Conservation (phyloP, 2,888 invertebrate species). For the Lottia gigantea region DNA sequence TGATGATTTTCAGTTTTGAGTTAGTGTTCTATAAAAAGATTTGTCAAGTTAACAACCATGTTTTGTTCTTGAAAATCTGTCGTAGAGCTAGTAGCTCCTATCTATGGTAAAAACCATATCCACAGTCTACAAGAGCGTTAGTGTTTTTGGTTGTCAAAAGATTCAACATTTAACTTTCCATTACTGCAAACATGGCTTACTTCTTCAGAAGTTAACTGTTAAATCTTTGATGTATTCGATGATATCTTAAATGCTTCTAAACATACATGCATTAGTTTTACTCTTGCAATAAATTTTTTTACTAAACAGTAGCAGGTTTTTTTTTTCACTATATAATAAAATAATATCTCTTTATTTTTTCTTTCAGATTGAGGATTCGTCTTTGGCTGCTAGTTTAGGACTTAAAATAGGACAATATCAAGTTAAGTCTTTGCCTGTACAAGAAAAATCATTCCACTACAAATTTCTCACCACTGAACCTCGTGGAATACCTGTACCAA, state of each 20-base stretch:
- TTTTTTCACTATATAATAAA: no score
- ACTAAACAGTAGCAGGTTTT: no score
- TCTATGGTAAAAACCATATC: no score
- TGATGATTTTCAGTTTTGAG: no score
- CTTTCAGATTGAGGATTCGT: constrained; percentile 49
- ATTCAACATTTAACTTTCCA: no score
- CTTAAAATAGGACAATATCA: constrained; percentile 47
- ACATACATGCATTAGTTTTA: not conserved
- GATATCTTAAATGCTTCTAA: not conserved
- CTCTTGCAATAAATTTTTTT: no score
- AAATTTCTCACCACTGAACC: constrained; percentile 39
- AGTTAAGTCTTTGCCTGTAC: constrained; percentile 48
- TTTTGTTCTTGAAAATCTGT: no score
- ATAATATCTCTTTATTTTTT: not conserved
- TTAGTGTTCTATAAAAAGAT: no score
- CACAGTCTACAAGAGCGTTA: no score
- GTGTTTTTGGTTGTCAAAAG: no score
- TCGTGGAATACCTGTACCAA: constrained; percentile 22
- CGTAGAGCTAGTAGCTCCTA: no score
- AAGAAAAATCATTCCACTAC: constrained; percentile 40
- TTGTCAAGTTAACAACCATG: no score
- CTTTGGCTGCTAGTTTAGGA: constrained; percentile 47
- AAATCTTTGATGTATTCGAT: not conserved
- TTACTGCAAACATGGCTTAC: not conserved
- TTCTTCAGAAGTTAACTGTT: not conserved